A percentile compares a stretch with the other conserved stretches of the same genome.
These are phyloP conservation scores for Siniperca undulata DNA, from an alignment of 2,797 vertebrate species.

Conservation along the genomic window DNA sequence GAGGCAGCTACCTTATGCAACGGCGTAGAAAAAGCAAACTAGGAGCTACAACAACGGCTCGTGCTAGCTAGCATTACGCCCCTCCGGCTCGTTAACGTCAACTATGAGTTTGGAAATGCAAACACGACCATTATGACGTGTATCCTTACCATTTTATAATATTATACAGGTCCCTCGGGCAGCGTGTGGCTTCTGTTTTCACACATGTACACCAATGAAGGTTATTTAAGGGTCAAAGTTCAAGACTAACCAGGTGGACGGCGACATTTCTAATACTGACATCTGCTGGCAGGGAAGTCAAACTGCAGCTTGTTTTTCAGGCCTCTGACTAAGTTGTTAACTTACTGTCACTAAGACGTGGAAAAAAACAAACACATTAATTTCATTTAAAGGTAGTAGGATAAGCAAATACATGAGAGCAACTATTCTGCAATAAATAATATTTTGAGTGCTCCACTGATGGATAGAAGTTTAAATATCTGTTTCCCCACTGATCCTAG, in stretches of 20 bases:
- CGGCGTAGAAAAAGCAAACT: not conserved
- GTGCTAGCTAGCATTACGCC: not conserved
- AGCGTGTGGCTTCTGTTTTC: not conserved
- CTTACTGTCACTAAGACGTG: fast-evolving
- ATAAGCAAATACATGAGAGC: not conserved
- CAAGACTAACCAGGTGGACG: slow-evolving; percentile 8
- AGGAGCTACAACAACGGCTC: not conserved
- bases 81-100: no score
- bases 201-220: slow-evolving; percentile 74
- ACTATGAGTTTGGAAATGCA: not conserved
- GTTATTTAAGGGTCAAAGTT: slow-evolving; percentile 77
- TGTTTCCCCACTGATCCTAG: not conserved
- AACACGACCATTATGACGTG: not conserved
- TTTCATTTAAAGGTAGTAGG: not conserved
- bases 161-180: not conserved
- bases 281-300: slow-evolving; percentile 54
- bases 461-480: not conserved
- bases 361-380: not conserved
- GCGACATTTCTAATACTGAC: slow-evolving; percentile 2
- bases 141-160: slow-evolving; percentile 69
- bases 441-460: not conserved
- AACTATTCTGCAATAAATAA: not conserved
- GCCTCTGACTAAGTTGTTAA: not conserved
- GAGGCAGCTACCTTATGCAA: not conserved
- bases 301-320: slow-evolving; percentile 26